Conservation (phyloP, 1,140 invertebrate species). For the Drosophila murphyi region DNA sequence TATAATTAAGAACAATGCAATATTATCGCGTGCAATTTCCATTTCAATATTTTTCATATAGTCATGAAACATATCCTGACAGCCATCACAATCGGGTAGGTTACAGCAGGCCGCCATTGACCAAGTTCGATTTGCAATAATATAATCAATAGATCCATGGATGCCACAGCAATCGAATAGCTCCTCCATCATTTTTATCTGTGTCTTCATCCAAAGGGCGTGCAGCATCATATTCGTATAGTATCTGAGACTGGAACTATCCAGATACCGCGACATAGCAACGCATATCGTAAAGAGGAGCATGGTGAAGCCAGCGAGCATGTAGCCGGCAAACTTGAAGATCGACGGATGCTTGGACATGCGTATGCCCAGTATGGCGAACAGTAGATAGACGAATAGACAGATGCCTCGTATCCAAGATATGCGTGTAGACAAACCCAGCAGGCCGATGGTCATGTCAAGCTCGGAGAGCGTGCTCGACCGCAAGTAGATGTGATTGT, state of each 20-base stretch:
- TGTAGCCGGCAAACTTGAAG: conserved; percentile 34
- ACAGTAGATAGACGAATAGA: conserved; percentile 11
- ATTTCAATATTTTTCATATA: conserved; percentile 37
- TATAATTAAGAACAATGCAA: conserved; percentile 33
- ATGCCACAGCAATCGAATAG: conserved; percentile 54
- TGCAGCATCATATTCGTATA: conserved; percentile 28
- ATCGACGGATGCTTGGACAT: conserved; percentile 17
- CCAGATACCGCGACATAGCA: conserved; percentile 28
- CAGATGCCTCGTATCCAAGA: conserved; percentile 20
- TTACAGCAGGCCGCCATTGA: conserved; percentile 45
- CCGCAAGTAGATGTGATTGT: conserved; percentile 23
- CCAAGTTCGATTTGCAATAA: conserved; percentile 46
- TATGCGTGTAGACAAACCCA: conserved; percentile 26
- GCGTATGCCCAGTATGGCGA: conserved; percentile 42
- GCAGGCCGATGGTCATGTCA: not conserved
- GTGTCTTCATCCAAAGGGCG: conserved; percentile 26
- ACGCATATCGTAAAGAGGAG: conserved; percentile 31
- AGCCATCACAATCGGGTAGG: conserved; percentile 38
- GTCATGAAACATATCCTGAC: conserved; percentile 4
- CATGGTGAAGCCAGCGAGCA: conserved; percentile 16
- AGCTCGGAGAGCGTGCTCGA: conserved; percentile 9
- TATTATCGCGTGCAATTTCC: conserved; percentile 65
- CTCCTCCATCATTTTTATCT: conserved; percentile 24
- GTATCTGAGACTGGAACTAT: not conserved
- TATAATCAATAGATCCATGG: conserved; percentile 46